Base-by-base conservation (phyloP, 2,888 invertebrate genomes). In the Drosophila fulvimacula region DNA sequence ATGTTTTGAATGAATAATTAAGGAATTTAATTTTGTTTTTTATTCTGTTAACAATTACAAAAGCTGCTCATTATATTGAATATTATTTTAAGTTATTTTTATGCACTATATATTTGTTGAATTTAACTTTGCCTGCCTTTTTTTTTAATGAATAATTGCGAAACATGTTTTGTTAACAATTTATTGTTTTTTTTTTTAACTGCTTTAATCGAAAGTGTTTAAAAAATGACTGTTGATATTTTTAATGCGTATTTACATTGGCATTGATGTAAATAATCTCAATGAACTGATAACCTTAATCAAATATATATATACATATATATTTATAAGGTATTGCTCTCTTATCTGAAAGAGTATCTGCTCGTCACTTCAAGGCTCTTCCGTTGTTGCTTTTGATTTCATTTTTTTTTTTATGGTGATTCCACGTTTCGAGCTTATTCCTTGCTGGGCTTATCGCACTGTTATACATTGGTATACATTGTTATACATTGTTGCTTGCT, bases 361-460 rank as follows among this genome's bases (percentile, higher is more conserved):
- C 0, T 38, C 15, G 34, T 0, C 10, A 11, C 15, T 17, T 24
- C 17, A 21, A 52, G 38, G 32, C 19, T 44, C 27, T 67, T 42
- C 10, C 36, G n/a, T 38, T 48, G 41, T 39, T 53, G 55, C 30
- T 36, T 59, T 42, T 44, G 27, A 21, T 63, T 60, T 42, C 19
- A 11, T 30, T 19, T 51, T 39, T 21, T 44, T 30, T 48, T 62
- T 52, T 62, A 41, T 74, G 42, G 9, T 38, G 21, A 46, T 55
- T 56, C 36, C 24, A 46, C 36, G 44, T 36, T 19, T 10, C 7
- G 15, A 17, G 24, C 30, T 34, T 34, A 68, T 67, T 66, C 56
- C 36, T 67, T 60, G 55, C 19, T 53, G 56, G 38, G 36, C 64
- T 69, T 76, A 76, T 76, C 76, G 72, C 42, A 27, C n/a, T 34